Conservation (phyloP, 2,888 invertebrate genomes). For the Auanema freiburgensis region DNA sequence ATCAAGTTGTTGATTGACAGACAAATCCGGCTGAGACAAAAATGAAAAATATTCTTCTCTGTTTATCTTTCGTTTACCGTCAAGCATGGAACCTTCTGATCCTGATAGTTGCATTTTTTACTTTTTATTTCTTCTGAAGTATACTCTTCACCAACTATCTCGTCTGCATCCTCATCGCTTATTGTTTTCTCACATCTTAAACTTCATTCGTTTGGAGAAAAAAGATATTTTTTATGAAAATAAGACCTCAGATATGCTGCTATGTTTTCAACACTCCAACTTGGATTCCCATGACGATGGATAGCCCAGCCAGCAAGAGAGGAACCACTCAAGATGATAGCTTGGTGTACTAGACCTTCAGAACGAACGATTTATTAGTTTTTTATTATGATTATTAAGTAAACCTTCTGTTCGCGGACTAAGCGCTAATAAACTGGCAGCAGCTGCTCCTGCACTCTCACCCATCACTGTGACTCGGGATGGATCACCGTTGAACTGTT, state of each 20-base stretch:
- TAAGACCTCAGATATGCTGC: conserved; percentile 41
- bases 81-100: conserved; percentile 39
- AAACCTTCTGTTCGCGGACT: conserved; percentile 51
- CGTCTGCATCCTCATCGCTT: conserved; percentile 42
- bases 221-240: conserved; percentile 1
- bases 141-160: conserved; percentile 51
- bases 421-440: conserved; percentile 59
- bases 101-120: conserved; percentile 44
- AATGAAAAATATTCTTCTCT: neutral
- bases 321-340: conserved; percentile 75
- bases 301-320: conserved; percentile 89
- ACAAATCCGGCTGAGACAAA: conserved; percentile 28
- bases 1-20: conserved; percentile 34
- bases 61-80: conserved; percentile 22
- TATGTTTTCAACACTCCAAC: conserved; percentile 59
- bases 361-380: conserved; percentile 4
- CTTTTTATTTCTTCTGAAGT: conserved; percentile 23
- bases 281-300: conserved; percentile 53
- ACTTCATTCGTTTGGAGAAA: neutral
- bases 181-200: conserved; percentile 57
- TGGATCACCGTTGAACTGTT: conserved; percentile 64
- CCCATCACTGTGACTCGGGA: conserved; percentile 61
- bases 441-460: conserved; percentile 63
- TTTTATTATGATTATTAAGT: conserved; percentile 4
- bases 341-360: conserved; percentile 59